Evolutionary conservation across 2,888 invertebrate species (phyloP).

Genomic region (Sarcophaga carnaria): DNA sequence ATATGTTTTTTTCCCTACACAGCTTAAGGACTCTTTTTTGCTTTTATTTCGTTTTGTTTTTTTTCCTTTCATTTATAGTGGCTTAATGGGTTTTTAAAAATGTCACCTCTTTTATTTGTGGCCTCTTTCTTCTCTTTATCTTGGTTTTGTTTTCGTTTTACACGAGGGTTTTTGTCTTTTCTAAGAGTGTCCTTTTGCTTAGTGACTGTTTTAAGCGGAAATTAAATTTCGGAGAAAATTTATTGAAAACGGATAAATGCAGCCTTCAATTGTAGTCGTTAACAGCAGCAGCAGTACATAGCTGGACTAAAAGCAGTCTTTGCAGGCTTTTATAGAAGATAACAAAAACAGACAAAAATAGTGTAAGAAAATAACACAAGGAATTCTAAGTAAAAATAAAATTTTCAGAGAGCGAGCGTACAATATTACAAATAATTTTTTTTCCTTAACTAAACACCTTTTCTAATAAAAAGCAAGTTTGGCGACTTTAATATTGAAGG

Average conservation of each 20-base stretch:
- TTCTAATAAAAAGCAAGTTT: too few relatives aligned
- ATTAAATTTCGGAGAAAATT: constrained; percentile 79
- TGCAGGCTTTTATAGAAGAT: constrained; percentile 40
- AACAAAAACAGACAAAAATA: not conserved
- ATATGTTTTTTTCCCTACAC: not conserved
- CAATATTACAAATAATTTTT: not conserved
- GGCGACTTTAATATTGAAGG: too few relatives aligned
- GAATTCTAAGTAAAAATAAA: too few relatives aligned
- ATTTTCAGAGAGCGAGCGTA: not conserved
- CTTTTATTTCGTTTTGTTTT: constrained; percentile 28
- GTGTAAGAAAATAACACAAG: not conserved
- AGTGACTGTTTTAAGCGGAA: constrained; percentile 76
- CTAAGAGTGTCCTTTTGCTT: not conserved
- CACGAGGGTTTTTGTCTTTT: constrained; percentile 16
- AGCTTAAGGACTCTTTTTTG: not conserved
- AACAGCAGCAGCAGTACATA: constrained; percentile 18
- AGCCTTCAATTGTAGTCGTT: constrained; percentile 71
- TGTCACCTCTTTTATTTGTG: constrained; percentile 53
- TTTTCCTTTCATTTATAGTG: not conserved
- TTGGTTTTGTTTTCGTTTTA: not conserved
- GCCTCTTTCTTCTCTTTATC: constrained; percentile 25
- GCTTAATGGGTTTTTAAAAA: constrained; percentile 49
- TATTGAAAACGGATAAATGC: constrained; percentile 80
- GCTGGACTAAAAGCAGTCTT: constrained; percentile 24
- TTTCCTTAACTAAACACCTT: too few relatives aligned